Evolutionary conservation across 2,888 invertebrate genomes (phyloP), one percentile per base, ranked within the genome.

Genomic region (Drosophila seclusa): DNA sequence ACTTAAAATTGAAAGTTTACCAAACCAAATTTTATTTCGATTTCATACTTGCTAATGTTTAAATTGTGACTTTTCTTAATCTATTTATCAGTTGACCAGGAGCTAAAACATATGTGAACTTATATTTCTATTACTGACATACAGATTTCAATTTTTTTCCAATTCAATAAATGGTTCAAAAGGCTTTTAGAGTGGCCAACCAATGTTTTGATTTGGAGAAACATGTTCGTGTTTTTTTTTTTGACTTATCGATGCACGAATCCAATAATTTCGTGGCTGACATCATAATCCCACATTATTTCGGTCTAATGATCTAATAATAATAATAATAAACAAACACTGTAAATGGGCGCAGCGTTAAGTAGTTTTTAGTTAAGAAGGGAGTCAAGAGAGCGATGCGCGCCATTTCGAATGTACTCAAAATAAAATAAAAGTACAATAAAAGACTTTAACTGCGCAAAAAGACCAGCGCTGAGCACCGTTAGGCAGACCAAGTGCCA

Each of bases 381-480:
- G 42, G 45, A 62, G 65, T 58, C 50, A 57, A 68, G 55, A 69
- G 62, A 52, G 57, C 74, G 78, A 81, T 78, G 75, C 45, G 81
- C 61, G 63, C 66, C 65, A 49, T 70, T 79, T 75, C 54, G 63
- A 78, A 68, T 50, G 69, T 73, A 66, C 49, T 58, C 36, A 66
- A 77, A 79, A 57, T 45, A 49, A 50, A 61, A 68, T 64, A 52
- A 42, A 52, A 27, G n/a, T n/a, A 50, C 31, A 50, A 36, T 40
- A 52, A 55, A 58, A 53, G 58, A 69, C 79, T 73, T 71, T 86
- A 86, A 83, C 79, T 78, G 82, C 66, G 68, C 68, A 45, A 60
- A 70, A 68, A 65, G 74, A 73, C 71, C 76, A 79, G 57, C 42
- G 16, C 38, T 13, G 58, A 68, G 55, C 65, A 69, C 89, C 87